phyloP scores from a whole-genome alignment of 2,888 invertebrate species.

The Pasiphila rectangulata region DNA sequence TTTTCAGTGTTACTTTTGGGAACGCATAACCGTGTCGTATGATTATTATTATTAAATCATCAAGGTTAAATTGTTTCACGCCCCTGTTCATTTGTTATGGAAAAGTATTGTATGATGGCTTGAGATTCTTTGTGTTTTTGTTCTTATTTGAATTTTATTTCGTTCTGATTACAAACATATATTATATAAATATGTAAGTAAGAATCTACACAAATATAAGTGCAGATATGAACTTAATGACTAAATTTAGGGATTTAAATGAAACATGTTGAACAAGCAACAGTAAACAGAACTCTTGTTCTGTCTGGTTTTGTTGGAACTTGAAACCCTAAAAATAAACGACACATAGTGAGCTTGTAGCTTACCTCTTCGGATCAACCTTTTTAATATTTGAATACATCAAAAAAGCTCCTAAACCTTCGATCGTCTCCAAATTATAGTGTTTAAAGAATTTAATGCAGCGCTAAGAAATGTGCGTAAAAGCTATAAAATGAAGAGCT shows the following conservation, averaged over 20 bases:
- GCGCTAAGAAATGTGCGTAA: slow-evolving; percentile 75
- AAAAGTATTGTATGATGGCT: slow-evolving; percentile 4
- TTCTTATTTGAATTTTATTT: background rate
- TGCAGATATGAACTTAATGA: too few species aligned
- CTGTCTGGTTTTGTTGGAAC: background rate
- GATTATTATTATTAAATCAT: slow-evolving; percentile 13
- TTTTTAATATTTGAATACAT: slow-evolving; percentile 45
- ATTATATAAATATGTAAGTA: too few species aligned
- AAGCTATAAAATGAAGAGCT: slow-evolving; percentile 67
- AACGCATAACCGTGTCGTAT: slow-evolving; percentile 9
- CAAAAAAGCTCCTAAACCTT: slow-evolving; percentile 56
- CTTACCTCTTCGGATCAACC: slow-evolving; percentile 6
- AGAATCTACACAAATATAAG: too few species aligned
- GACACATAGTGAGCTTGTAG: background rate
- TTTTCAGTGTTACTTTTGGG: slow-evolving; percentile 17
- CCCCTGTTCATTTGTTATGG: slow-evolving; percentile 5
- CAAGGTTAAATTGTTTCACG: slow-evolving; percentile 17
- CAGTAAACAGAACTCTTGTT: too few species aligned
- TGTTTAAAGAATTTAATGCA: slow-evolving; percentile 75
- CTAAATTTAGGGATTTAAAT: too few species aligned
- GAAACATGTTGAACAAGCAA: too few species aligned
- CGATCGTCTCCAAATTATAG: slow-evolving; percentile 70
- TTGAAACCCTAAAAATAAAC: background rate
- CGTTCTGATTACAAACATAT: too few species aligned
- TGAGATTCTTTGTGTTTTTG: background rate